Conservation (phyloP, 2,797 vertebrate species). For the Macropus fuliginosus region DNA sequence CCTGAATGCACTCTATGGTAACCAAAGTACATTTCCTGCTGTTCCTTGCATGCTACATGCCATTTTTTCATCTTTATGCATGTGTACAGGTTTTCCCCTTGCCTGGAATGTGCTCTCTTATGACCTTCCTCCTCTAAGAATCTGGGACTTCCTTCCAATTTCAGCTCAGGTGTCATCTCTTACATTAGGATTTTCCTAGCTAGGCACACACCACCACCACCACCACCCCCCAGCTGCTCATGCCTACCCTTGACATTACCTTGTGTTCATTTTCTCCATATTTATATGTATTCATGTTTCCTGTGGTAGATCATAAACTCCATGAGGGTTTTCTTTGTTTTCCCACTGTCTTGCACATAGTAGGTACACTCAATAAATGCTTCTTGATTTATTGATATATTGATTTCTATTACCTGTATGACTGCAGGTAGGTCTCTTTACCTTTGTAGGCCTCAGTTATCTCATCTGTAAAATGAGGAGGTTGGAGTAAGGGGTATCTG, state of each 20-base stretch:
- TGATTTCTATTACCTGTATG: neutral
- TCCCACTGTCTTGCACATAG: neutral
- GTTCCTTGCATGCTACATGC: neutral
- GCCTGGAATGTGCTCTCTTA: neutral
- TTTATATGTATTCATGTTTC: neutral
- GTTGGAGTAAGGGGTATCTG: neutral
- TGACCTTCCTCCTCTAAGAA: neutral
- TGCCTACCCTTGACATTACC: neutral
- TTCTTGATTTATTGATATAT: neutral
- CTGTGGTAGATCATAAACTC: neutral
- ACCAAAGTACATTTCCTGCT: neutral
- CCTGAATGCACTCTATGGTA: neutral
- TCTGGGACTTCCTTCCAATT: neutral
- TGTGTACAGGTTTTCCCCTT: neutral
- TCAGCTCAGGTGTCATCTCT: neutral
- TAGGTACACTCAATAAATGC: neutral
- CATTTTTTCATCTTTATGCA: neutral
- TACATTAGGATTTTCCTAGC: neutral
- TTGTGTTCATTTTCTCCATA: neutral
- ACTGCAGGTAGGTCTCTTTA: neutral
- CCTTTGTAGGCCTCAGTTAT: neutral
- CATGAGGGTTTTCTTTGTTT: neutral
- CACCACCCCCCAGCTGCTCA: neutral
- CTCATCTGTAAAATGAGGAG: neutral
- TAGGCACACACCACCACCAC: no score